Base-by-base conservation (phyloP, 2,888 invertebrate genomes). In the Calliopum simillimum region DNA sequence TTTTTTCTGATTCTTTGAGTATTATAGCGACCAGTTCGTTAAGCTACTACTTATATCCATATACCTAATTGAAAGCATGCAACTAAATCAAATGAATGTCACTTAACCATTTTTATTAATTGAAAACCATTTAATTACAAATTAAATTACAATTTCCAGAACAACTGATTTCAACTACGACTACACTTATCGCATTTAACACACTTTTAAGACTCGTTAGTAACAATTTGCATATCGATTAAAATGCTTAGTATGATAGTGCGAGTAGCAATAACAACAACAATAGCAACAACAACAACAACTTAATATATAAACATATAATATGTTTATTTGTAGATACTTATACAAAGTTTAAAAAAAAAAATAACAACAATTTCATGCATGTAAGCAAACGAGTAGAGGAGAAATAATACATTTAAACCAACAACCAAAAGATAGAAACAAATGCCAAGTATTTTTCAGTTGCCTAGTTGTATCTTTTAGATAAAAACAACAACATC, bases 131-230 rank as follows among this genome's bases (percentile, higher is more conserved):
- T 61, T 61, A 61, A 61, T 61, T 61, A 59, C 33, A 44, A 16
- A 41, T 53, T 23, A 21, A 56, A 44, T 56, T 25, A 41, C 19
- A 44, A 66, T 44, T 56, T 56, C 56, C 25, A n/a, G 51, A 14
- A 43, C 33, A 33, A 51, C 16, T 43, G n/a, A 21, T 64, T 51
- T 16, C 61, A 46, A 53, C 21, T 53, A 46, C 61, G 21, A 53
- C 21, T 53, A 46, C 46, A 46, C 46, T 75, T 73, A 76, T 77
- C 76, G 75, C 83, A 77, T 80, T 83, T 83, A 82, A 76, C 77
- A 78, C 79, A 78, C 75, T 83, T 33, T 83, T 82, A 79, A 83
- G 79, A 80, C 78, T 81, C 78, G 81, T 82, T 82, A 82, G 83
- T 78, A 77, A 79, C 80, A 76, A 82, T 82, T 82, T 84, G 67